These are phyloP conservation scores for Cybosia mesomella DNA, from an alignment of 2,888 invertebrate species.

Conservation along the genomic window DNA sequence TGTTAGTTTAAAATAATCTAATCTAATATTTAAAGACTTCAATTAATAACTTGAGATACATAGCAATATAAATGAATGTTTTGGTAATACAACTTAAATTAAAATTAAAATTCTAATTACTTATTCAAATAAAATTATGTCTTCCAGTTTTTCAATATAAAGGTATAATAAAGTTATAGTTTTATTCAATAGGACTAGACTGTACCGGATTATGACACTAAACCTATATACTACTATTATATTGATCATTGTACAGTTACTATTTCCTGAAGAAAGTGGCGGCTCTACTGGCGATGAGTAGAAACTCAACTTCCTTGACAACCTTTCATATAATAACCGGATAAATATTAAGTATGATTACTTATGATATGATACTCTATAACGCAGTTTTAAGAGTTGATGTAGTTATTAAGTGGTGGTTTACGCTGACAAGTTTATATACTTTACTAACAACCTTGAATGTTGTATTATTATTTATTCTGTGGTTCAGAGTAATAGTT, in stretches of 20 bases:
- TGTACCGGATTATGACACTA: neutral
- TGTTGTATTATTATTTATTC: no score
- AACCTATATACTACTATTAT: neutral
- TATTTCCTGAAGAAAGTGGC: constrained; percentile 63
- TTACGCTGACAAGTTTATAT: constrained; percentile 2
- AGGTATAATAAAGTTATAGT: neutral
- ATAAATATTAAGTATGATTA: constrained; percentile 34
- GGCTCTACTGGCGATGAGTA: constrained; percentile 38
- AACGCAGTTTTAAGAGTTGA: constrained; percentile 13
- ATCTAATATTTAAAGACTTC: no score
- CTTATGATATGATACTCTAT: constrained; percentile 23
- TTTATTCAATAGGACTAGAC: neutral
- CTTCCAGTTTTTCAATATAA: neutral
- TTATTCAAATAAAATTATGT: no score
- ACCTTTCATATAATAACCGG: constrained; percentile 42
- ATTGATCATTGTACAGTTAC: constrained; percentile 12
- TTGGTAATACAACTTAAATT: no score
- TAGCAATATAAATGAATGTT: no score
- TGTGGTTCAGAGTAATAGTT: neutral
- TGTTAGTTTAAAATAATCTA: no score
- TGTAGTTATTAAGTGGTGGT: constrained; percentile 9
- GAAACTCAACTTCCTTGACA: constrained; percentile 50
- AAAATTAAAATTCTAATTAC: no score
- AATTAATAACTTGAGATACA: no score
- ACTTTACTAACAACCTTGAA: neutral